Percentiles rank a stretch among this genome's conserved stretches.
Evolutionary conservation across 2,797 vertebrate genomes (phyloP).

Genomic region (Selene dorsalis): DNA sequence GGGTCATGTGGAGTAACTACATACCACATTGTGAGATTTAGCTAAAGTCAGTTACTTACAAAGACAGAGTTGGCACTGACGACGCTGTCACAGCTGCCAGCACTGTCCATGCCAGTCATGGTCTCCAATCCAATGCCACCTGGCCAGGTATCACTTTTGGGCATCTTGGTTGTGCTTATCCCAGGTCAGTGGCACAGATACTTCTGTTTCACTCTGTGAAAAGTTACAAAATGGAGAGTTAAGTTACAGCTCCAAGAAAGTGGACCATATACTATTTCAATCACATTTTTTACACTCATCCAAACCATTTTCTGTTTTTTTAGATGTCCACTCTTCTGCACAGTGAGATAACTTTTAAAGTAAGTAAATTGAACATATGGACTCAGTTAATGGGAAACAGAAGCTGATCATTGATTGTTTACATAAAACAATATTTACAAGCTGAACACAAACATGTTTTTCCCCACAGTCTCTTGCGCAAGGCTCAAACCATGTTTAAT

Average conservation of each 20-base stretch:
- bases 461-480: no score
- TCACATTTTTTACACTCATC: neutral
- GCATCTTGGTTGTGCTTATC: slow-evolving; percentile 83
- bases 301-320: neutral
- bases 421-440: neutral
- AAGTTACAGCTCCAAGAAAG: neutral
- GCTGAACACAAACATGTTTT: no score
- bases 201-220: slow-evolving; percentile 44
- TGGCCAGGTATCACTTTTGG: slow-evolving; percentile 88
- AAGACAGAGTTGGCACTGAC: slow-evolving; percentile 85
- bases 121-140: slow-evolving; percentile 82
- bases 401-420: no score
- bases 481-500: neutral
- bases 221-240: slow-evolving; percentile 1
- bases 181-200: slow-evolving; percentile 19
- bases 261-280: neutral
- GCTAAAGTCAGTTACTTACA: slow-evolving; percentile 69
- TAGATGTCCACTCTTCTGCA: neutral
- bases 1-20: neutral
- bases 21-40: neutral
- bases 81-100: slow-evolving; percentile 89
- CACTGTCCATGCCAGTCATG: slow-evolving; percentile 77
- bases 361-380: neutral
- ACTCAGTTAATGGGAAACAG: neutral
- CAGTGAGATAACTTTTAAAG: no score